Evolutionary conservation across 2,113 vertebrate genomes (phyloP).

Genomic region (Astur gentilis): DNA sequence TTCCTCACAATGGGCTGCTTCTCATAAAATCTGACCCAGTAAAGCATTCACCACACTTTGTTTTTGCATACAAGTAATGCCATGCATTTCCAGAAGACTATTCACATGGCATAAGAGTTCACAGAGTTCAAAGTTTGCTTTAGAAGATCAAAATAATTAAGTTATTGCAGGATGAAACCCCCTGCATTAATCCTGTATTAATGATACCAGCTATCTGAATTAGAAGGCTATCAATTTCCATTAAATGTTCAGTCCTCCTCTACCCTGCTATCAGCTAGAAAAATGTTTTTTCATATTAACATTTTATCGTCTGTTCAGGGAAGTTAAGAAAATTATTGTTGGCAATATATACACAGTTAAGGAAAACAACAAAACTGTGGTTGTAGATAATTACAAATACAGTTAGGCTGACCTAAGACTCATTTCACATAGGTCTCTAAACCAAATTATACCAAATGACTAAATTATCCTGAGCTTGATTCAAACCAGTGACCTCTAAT

Average conservation of each 20-base stretch:
- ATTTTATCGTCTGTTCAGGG: neutral
- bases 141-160: neutral
- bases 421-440: neutral
- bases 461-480: neutral
- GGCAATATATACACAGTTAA: neutral
- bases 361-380: neutral
- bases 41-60: neutral
- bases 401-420: neutral
- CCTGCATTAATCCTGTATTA: neutral
- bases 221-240: neutral
- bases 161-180: neutral
- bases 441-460: neutral
- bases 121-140: neutral
- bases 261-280: neutral
- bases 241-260: neutral
- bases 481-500: neutral
- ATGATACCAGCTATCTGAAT: neutral
- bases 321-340: neutral
- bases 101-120: neutral
- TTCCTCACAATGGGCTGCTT: neutral
- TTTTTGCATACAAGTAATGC: neutral
- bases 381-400: neutral
- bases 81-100: neutral
- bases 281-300: neutral
- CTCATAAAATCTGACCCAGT: neutral